These are phyloP conservation scores for Caenorhabditis becei DNA, from an alignment of 2,888 invertebrate species.

Conservation along the genomic window DNA sequence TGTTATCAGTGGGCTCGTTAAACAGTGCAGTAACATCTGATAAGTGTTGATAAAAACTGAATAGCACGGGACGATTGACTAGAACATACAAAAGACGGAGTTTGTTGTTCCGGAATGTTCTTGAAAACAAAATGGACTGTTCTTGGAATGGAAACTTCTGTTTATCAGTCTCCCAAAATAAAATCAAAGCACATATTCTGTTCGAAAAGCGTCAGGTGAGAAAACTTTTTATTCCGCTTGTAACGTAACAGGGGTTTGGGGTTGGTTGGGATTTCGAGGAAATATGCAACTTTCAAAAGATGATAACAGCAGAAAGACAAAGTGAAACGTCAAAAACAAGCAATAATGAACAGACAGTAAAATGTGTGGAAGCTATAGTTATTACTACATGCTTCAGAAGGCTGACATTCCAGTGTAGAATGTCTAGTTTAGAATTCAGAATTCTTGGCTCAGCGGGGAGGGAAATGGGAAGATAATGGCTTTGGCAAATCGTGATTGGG, in stretches of 20 bases:
- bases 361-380: not conserved
- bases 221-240: slow-evolving; percentile 9
- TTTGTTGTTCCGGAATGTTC: not conserved
- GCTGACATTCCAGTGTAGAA: not conserved
- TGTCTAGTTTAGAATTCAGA: not conserved
- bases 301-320: slow-evolving; percentile 4
- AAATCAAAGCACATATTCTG: too few species aligned
- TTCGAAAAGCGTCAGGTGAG: slow-evolving; percentile 3
- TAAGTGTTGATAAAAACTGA: not conserved
- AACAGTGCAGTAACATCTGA: not conserved
- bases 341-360: not conserved
- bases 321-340: slow-evolving; percentile 10
- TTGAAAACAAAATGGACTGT: not conserved
- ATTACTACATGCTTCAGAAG: not conserved
- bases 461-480: slow-evolving; percentile 45
- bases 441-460: slow-evolving; percentile 11
- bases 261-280: not conserved
- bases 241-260: slow-evolving; percentile 8
- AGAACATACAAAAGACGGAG: not conserved
- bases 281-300: not conserved
- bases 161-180: not conserved
- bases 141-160: not conserved
- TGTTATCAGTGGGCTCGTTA: slow-evolving; percentile 4
- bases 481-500: slow-evolving; percentile 33
- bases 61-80: not conserved